Conservation (phyloP, 2,888 invertebrate species). For the Papilio protenor region DNA sequence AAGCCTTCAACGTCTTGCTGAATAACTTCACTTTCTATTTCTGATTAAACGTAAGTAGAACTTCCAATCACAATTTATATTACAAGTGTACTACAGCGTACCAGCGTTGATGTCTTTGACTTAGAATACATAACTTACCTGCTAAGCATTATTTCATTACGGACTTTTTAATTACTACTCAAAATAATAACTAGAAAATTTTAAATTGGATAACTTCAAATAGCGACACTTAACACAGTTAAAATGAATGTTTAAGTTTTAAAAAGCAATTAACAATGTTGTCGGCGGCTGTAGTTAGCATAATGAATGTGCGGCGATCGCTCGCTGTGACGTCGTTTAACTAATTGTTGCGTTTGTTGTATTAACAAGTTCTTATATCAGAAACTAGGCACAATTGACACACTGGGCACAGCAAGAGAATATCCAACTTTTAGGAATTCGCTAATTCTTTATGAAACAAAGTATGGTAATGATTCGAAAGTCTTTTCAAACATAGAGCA, state of each 20-base stretch:
- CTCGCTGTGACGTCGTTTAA: background rate
- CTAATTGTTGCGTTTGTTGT: background rate
- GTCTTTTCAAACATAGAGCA: background rate
- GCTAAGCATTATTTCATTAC: too few relatives aligned
- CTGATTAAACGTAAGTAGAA: background rate
- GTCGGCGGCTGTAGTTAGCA: background rate
- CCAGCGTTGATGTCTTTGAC: background rate
- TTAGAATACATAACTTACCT: background rate
- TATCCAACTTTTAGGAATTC: background rate
- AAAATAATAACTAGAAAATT: background rate
- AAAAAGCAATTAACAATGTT: slow-evolving; percentile 14
- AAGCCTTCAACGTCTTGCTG: background rate
- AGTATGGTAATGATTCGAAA: background rate
- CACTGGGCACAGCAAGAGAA: background rate
- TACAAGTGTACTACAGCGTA: background rate
- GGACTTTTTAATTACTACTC: too few relatives aligned
- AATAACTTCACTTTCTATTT: slow-evolving; percentile 8
- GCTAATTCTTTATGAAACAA: background rate
- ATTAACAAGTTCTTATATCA: background rate
- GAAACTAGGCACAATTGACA: background rate
- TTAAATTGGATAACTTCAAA: background rate
- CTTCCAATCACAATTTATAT: background rate
- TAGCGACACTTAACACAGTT: background rate
- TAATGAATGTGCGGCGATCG: background rate
- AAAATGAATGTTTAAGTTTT: background rate